Percentiles rank a stretch among this genome's conserved stretches.
Conservation (phyloP, 2,797 vertebrate species). For the Microctenopoma lineatum region DNA sequence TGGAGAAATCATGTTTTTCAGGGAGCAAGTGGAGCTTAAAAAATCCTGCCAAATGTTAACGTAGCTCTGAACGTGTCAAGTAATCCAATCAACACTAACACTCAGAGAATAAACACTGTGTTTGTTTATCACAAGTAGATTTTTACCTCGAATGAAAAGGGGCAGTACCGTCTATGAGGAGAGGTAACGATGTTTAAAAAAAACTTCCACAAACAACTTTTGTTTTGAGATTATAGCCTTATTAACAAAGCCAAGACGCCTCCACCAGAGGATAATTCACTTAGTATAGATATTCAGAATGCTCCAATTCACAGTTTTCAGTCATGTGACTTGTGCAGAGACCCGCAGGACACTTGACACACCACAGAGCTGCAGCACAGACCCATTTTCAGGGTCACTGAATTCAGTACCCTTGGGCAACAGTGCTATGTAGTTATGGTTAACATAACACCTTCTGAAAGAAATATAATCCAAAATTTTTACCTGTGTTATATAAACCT, state of each 20-base stretch:
- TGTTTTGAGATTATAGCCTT: neutral
- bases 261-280: slow-evolving; percentile 43
- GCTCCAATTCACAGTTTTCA: neutral
- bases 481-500: too few relatives aligned
- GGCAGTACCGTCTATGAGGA: neutral
- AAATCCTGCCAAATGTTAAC: slow-evolving; percentile 1
- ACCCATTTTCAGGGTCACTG: too few relatives aligned
- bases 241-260: slow-evolving; percentile 12
- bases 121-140: slow-evolving; percentile 13
- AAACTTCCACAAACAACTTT: neutral
- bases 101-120: neutral
- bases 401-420: too few relatives aligned
- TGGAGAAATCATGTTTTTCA: slow-evolving; percentile 25
- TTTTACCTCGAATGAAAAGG: slow-evolving; percentile 2
- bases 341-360: too few relatives aligned
- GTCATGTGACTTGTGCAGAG: too few relatives aligned
- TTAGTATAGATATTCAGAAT: slow-evolving; percentile 35
- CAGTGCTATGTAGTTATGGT: too few relatives aligned
- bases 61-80: slow-evolving; percentile 24
- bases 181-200: neutral
- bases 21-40: slow-evolving; percentile 3
- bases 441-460: too few relatives aligned
- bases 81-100: slow-evolving; percentile 43
- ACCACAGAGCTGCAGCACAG: too few relatives aligned
- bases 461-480: too few relatives aligned